Evolutionary conservation across 23 tunicate genomes (phyloP).

Genomic region (Phallusia fumigata): DNA sequence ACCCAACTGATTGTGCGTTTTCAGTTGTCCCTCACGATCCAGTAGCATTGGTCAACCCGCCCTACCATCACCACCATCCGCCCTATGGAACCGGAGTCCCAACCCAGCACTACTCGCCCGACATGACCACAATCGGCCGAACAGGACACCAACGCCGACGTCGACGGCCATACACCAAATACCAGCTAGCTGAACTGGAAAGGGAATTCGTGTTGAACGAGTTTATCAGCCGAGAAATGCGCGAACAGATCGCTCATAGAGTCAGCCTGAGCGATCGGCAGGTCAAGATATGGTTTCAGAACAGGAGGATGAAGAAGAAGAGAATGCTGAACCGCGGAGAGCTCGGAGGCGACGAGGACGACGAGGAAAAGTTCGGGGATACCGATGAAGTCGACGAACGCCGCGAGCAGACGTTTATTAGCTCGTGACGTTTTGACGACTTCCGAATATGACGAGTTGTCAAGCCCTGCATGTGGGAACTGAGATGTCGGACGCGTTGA

Average conservation of each 20-base stretch:
- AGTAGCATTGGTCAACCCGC: conserved; percentile 11
- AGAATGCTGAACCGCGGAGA: conserved; percentile 69
- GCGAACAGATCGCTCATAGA: conserved; percentile 78
- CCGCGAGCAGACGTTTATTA: not conserved
- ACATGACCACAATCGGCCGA: conserved; percentile 13
- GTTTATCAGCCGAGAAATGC: conserved; percentile 95
- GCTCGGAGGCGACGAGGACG: conserved; percentile 21
- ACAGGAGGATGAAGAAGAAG: conserved; percentile 97
- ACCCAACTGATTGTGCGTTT: too few species aligned
- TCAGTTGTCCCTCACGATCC: conserved; percentile 29
- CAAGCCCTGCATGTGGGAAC: too few species aligned
- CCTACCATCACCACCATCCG: not conserved
- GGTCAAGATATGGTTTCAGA: conserved; percentile 98
- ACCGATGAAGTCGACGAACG: conserved; percentile 1
- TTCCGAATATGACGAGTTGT: not conserved
- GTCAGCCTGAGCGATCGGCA: conserved; percentile 86
- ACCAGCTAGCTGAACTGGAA: conserved; percentile 90
- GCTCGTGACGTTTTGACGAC: not conserved
- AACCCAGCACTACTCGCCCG: conserved; percentile 1
- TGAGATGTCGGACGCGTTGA: too few species aligned
- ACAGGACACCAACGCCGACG: conserved; percentile 43
- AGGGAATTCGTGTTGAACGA: conserved; percentile 87
- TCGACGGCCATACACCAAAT: conserved; percentile 94
- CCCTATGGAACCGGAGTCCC: not conserved
- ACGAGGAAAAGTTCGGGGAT: not conserved